Evolutionary conservation across 1,140 invertebrate genomes (phyloP).

Genomic region (Araneus ventricosus): DNA sequence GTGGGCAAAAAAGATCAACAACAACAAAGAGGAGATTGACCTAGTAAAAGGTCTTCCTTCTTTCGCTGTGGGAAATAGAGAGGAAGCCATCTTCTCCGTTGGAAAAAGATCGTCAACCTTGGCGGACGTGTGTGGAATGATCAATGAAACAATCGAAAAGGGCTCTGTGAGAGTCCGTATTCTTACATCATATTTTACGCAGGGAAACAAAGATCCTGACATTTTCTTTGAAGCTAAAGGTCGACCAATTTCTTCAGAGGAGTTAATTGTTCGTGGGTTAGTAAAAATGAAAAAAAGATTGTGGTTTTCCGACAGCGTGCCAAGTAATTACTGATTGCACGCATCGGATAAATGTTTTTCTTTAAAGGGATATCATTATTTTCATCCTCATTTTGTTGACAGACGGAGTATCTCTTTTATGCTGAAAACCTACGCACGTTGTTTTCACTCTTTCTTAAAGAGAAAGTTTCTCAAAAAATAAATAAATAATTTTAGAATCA

Average conservation of each 20-base stretch:
- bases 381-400: not conserved
- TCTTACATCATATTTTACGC: constrained; percentile 38
- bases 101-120: constrained; percentile 53
- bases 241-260: not conserved
- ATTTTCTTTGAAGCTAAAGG: constrained; percentile 38
- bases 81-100: constrained; percentile 3
- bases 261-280: constrained; percentile 15
- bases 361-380: not conserved
- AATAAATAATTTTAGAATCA: too few relatives aligned
- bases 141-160: not conserved
- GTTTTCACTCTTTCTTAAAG: too few relatives aligned
- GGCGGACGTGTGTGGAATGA: constrained; percentile 39
- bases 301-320: not conserved
- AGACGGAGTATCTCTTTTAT: not conserved
- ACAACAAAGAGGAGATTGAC: constrained; percentile 47
- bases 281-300: not conserved
- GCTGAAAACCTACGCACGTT: not conserved
- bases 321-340: not conserved
- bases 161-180: not conserved
- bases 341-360: not conserved
- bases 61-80: constrained; percentile 1
- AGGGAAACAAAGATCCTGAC: not conserved
- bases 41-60: constrained; percentile 52
- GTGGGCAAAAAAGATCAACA: not conserved
- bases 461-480: too few relatives aligned